Evolutionary conservation across 2,888 invertebrate genomes (phyloP).

Genomic region (Ennomos quercinarius): DNA sequence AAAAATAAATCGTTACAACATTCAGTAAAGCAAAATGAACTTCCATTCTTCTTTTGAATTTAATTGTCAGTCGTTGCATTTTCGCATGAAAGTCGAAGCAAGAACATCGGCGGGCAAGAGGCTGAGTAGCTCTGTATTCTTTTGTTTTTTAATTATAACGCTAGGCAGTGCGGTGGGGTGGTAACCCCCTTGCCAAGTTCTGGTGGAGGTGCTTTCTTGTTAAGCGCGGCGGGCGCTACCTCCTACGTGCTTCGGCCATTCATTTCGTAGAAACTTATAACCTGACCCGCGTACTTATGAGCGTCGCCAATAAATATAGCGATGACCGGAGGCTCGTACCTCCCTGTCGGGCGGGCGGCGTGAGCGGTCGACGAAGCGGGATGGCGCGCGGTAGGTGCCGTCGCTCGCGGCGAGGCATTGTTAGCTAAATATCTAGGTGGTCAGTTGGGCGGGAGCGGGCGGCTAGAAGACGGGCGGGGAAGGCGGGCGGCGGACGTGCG

Average conservation of each 20-base stretch:
- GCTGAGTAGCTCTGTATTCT: constrained; percentile 83
- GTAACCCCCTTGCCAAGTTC: constrained; percentile 69
- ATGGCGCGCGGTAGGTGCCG: constrained; percentile 64
- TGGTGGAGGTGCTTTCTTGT: constrained; percentile 82
- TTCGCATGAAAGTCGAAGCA: constrained; percentile 74
- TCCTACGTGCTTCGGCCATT: constrained; percentile 83
- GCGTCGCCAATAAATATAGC: constrained; percentile 86
- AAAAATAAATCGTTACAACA: too few relatives aligned
- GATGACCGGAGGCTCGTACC: constrained; percentile 78
- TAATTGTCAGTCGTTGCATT: constrained; percentile 75
- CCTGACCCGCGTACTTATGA: constrained; percentile 85
- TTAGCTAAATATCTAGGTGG: constrained; percentile 86
- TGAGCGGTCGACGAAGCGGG: constrained; percentile 59
- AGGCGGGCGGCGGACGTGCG: constrained; percentile 75
- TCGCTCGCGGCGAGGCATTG: constrained; percentile 78
- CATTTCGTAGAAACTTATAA: constrained; percentile 85
- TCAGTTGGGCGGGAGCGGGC: constrained; percentile 76
- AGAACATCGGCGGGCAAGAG: constrained; percentile 68
- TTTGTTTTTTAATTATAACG: constrained; percentile 86
- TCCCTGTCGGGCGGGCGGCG: constrained; percentile 65
- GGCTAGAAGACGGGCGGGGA: constrained; percentile 65
- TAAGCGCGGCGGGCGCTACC: constrained; percentile 75
- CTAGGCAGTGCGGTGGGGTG: constrained; percentile 63
- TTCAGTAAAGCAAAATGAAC: constrained; percentile 32
- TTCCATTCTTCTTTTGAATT: constrained; percentile 54